These are phyloP conservation scores for Aphodius granarius DNA, from an alignment of 2,888 invertebrate genomes.

Conservation along the genomic window DNA sequence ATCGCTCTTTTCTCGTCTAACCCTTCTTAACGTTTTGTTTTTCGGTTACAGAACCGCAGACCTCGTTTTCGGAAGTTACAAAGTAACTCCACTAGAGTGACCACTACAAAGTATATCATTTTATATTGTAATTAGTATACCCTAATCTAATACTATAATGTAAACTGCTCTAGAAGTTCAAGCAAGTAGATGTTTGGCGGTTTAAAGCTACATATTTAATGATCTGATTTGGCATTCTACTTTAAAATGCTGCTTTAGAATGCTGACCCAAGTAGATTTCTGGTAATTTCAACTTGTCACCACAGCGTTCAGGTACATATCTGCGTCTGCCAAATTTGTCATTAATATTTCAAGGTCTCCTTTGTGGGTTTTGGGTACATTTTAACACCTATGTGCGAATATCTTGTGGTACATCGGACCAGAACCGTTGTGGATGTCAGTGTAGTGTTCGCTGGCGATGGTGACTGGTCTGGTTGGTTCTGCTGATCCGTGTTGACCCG, in stretches of 20 bases:
- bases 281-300: no score
- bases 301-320: background rate
- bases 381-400: slow-evolving; percentile 19
- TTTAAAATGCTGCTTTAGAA: no score
- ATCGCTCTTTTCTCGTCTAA: background rate
- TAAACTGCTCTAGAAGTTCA: no score
- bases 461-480: background rate
- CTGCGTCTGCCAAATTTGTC: background rate
- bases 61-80: background rate
- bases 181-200: no score
- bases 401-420: background rate
- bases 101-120: no score
- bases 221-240: no score
- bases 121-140: no score
- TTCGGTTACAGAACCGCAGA: background rate
- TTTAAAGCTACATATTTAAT: no score
- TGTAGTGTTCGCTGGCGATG: background rate
- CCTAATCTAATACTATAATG: no score
- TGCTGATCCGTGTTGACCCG: background rate
- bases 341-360: slow-evolving; percentile 7
- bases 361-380: slow-evolving; percentile 4
- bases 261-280: no score
- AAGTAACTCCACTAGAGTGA: no score
- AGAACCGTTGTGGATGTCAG: background rate
- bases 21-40: background rate